Conservation (phyloP, 2,888 invertebrate genomes). For the Achlya flavicornis region DNA sequence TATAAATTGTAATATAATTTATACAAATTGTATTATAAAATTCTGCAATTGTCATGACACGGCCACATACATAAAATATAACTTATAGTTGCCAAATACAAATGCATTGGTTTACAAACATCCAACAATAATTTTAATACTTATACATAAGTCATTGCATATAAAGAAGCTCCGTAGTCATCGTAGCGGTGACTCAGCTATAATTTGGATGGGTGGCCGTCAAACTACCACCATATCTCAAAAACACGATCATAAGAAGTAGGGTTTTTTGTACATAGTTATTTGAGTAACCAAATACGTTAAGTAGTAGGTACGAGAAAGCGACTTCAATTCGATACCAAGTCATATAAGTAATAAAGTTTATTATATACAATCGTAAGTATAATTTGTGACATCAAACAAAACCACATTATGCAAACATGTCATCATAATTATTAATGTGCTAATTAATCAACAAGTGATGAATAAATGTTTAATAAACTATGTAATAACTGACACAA, state of each 20-base stretch:
- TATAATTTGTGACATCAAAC: conserved; percentile 4
- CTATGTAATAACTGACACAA: neutral
- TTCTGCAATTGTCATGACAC: neutral
- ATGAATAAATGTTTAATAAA: neutral
- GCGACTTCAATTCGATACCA: neutral
- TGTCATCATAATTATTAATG: neutral
- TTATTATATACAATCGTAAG: neutral
- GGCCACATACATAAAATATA: neutral
- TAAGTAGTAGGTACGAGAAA: conserved; percentile 3
- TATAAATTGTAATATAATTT: neutral
- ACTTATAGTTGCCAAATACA: neutral
- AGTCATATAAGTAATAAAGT: neutral
- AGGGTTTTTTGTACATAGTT: too few relatives aligned
- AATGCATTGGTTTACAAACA: neutral
- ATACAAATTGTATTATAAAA: neutral
- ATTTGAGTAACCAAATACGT: neutral
- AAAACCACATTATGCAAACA: neutral
- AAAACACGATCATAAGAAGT: neutral
- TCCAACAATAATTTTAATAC: neutral
- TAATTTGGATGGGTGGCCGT: neutral
- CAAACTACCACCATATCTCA: neutral
- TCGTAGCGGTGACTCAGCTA: neutral
- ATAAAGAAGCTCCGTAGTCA: neutral
- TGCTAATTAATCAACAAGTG: neutral
- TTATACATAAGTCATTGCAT: neutral